Base-by-base conservation (phyloP, 2,888 invertebrate genomes). In the Trichopoda pennipes region DNA sequence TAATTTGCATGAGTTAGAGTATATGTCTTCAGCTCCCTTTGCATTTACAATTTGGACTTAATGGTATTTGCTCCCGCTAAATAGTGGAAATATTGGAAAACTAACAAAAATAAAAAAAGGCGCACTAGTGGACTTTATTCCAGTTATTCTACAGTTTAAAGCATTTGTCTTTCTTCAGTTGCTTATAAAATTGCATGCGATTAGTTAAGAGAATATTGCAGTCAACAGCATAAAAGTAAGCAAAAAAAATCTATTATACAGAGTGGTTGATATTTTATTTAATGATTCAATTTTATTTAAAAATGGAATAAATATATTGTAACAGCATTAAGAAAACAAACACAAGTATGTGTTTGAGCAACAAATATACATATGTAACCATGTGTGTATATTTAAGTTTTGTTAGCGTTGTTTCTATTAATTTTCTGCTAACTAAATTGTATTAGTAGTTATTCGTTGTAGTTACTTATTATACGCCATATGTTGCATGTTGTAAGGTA, bases 211-310 rank as follows among this genome's bases (percentile, higher is more conserved):
- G 28, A 23, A 76, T 35, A 61, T 21, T 60, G 21, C 35, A 61
- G 35, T 19, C 63, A 77, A 58, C 60, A 58, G 23, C 49, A 42
- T 0, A 66, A 16, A 49, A 51, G 49, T 21, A 21, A 21, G 9
- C 7, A 64, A 35, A 53, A 53, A 60, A 16, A 44, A 14, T 16
- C 68, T 68, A 68, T 68, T 60, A 68, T 35, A 42, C 47, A 55
- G 64, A 68, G 75, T 75, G 79, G 72, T 76, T 82, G 61, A 79
- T 72, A 79, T 82, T 82, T 79, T 51, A 79, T 79, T 82, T 76
- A 82, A 82, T 82, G 82, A 82, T 82, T 82, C 79, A 82, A 82
- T 82, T 82, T 73, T 66, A 82, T 75, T 80, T 23, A 51, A 82
- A 70, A 68, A 77, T 61, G 60, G 56, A 53, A 75, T 70, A 78